A percentile compares a stretch with the other conserved stretches of the same genome.
These are phyloP conservation scores for Aethes cnicana DNA, from an alignment of 2,888 invertebrate species.

Conservation along the genomic window DNA sequence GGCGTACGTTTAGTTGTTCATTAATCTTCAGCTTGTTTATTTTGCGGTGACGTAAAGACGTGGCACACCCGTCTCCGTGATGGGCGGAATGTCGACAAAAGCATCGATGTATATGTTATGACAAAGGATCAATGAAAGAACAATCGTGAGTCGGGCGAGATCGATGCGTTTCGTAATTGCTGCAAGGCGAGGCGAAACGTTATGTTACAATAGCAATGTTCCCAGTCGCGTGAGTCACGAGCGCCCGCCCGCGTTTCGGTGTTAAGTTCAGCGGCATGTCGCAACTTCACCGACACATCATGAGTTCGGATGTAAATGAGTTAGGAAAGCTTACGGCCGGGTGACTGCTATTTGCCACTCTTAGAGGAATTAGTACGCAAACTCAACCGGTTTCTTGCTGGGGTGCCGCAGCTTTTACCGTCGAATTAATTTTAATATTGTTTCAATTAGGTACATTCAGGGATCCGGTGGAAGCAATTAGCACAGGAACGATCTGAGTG, in stretches of 20 bases:
- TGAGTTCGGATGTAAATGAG: conserved; percentile 55
- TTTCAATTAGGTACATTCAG: not conserved
- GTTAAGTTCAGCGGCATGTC: conserved; percentile 59
- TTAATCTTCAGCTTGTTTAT: not conserved
- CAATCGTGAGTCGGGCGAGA: conserved; percentile 27
- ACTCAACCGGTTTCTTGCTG: conserved; percentile 9
- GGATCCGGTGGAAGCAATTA: no score
- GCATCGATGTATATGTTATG: no score
- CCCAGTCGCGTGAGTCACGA: conserved; percentile 45
- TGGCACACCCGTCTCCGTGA: not conserved
- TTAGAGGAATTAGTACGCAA: conserved; percentile 12
- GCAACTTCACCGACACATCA: conserved; percentile 50
- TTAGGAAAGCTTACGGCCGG: conserved; percentile 51
- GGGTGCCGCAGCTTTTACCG: not conserved
- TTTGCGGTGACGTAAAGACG: not conserved
- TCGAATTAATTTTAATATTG: not conserved
- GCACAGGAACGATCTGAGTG: no score
- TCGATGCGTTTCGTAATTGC: conserved; percentile 28
- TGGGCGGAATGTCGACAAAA: no score
- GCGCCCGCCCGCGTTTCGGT: conserved; percentile 54
- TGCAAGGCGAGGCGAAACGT: conserved; percentile 29
- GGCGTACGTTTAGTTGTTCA: conserved; percentile 41
- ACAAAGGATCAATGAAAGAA: no score
- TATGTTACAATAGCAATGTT: conserved; percentile 30
- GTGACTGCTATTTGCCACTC: conserved; percentile 19